Evolutionary conservation across 2,113 vertebrate species (phyloP).

Genomic region (Syrmaticus mikado): DNA sequence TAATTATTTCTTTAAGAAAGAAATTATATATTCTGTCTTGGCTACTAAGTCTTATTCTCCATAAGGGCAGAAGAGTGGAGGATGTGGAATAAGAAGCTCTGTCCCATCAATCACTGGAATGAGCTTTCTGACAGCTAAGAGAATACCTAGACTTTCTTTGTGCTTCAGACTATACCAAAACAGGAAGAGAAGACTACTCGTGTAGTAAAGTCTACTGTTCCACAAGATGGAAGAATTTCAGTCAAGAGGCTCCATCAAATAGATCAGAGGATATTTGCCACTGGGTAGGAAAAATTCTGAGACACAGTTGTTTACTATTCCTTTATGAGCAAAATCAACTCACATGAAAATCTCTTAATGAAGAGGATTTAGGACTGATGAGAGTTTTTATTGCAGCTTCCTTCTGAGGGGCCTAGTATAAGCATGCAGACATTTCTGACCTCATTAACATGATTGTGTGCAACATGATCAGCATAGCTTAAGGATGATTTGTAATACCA

Average conservation of each 20-base stretch:
- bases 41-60: not conserved
- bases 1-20: not conserved
- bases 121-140: not conserved
- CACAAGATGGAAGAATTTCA: not conserved
- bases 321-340: conserved; percentile 50
- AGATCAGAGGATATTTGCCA: not conserved
- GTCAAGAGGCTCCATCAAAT: not conserved
- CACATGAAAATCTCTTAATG: conserved; percentile 42
- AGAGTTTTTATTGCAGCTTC: conserved; percentile 64
- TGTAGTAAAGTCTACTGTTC: not conserved
- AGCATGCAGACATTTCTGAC: conserved; percentile 35
- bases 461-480: conserved; percentile 31
- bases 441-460: conserved; percentile 54
- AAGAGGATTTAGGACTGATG: conserved; percentile 53
- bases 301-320: not conserved
- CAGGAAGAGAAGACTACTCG: not conserved
- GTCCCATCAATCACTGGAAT: not conserved
- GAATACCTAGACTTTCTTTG: not conserved
- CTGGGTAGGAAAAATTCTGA: conserved; percentile 15
- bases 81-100: not conserved
- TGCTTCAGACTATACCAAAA: not conserved
- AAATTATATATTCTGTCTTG: not conserved
- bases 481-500: conserved; percentile 31
- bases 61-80: not conserved
- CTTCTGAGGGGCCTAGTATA: conserved; percentile 23